Conservation (phyloP, 2,797 vertebrate species). For the Mus spretus region DNA sequence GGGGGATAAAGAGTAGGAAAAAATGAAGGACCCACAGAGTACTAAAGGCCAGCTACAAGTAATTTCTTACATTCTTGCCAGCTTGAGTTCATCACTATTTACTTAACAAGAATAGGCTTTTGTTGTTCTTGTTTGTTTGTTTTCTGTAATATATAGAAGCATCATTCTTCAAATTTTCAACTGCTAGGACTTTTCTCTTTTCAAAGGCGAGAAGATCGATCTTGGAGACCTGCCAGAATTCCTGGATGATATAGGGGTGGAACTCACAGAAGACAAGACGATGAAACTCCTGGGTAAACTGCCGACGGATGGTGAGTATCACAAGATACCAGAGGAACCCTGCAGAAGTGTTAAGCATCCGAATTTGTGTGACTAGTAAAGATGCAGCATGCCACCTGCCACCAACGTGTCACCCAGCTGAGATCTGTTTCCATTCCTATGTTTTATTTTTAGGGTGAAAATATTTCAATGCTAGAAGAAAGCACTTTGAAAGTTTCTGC, state of each 20-base stretch:
- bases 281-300: slow-evolving; percentile 52
- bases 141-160: not conserved
- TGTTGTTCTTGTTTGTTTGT: not conserved
- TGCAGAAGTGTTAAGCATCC: not conserved
- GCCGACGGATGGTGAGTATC: slow-evolving; percentile 74
- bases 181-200: slow-evolving; percentile 46
- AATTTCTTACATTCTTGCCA: not conserved
- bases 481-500: not conserved
- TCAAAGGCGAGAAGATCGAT: slow-evolving; percentile 73
- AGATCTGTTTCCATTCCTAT: not conserved
- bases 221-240: slow-evolving; percentile 53
- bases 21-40: not conserved
- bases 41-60: not conserved
- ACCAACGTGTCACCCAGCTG: not conserved
- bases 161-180: slow-evolving; percentile 52
- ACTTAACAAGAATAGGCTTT: not conserved
- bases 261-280: slow-evolving; percentile 16
- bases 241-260: slow-evolving; percentile 66
- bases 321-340: not conserved
- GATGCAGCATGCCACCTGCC: too few species aligned
- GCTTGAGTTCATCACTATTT: slow-evolving; percentile 10
- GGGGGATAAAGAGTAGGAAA: not conserved
- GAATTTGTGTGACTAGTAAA: not conserved
- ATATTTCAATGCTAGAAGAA: not conserved
- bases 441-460: slow-evolving; percentile 44